Base-by-base conservation (phyloP, 2,113 vertebrate species). In the Gymnarchus niloticus region DNA sequence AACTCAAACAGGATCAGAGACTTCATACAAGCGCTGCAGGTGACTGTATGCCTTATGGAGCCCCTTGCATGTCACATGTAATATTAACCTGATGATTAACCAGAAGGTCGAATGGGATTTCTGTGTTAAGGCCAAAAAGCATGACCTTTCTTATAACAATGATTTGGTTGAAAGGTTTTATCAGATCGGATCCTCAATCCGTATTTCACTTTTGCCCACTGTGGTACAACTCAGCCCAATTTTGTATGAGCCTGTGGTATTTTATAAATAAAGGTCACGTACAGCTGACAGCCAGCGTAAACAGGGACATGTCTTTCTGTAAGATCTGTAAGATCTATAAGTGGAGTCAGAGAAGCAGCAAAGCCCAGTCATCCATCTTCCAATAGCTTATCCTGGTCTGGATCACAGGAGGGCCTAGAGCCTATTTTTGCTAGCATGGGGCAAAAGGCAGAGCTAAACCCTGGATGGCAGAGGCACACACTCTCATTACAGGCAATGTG, bases 401-500 rank as follows among this genome's bases (percentile, higher is more conserved):
- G 33, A 1, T 73, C 33, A 41, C 41, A 17, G n/a, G n/a, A 14
- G 19, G 65, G 28, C 33, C 19, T 28, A 6, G 33, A 73, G 14
- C 33, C 28, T 17, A 73, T 73, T 33, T 37, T 14, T 17, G 65
- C 4, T 14, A 69, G 61, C 28, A 17, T 17, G 61, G 28, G 12
- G 61, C 12, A 69, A 10, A 37, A 17, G 28, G 12, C 28, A 37
- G 28, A 28, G 28, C 10, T 69, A 14, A 25, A 69, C 28, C 61
- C 61, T 17, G 28, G 61, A 6, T 10, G 37, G 61, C 25, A 69
- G 59, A 28, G 44, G 82, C 52, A n/a, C n/a, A 46, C 88, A 56
- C 57, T 54, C 3, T 37, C 56, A 49, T 19, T 83, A 56, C 87
- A n/a, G n/a, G 69, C n/a, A 88, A 41, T 21, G 84, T 81, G 85